Base-by-base conservation (phyloP, 1,140 invertebrate species). In the Drosophila kikkawai region DNA sequence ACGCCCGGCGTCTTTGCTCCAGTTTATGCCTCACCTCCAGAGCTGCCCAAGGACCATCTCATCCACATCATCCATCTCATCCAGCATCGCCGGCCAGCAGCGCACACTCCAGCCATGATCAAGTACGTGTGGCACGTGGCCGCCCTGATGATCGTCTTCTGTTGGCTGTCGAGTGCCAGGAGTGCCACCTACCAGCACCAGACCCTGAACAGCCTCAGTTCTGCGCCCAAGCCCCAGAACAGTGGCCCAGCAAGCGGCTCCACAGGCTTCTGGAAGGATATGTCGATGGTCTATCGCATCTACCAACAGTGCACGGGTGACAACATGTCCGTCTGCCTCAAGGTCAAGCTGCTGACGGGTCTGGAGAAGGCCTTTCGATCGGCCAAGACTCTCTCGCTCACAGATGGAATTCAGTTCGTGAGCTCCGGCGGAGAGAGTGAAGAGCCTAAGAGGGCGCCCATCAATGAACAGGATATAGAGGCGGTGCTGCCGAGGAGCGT, bases 241-340 rank as follows among this genome's bases (percentile, higher is more conserved):
- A 37, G 45, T 5, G 55, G 8, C 41, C 47, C 59, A 11, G 65
- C n/a, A 6, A 17, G 34, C 26, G 56, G 71, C 7, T 53, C 86
- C 8, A 19, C 61, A 3, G 59, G 81, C 19, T 57, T 92, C 48
- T 92, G 91, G 91, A 92, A 91, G 60, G 91, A 92, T 41, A 65
- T 92, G 47, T 91, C 91, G 12, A 37, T 91, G 57, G 75, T 92
- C 6, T 92, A 91, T 55, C 84, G 88, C 45, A 93, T 96, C 66
- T 97, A 97, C 92, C 96, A 96, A 90, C 96, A 97, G 71, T 97
- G 96, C 93, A 94, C 95, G 29, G 95, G 94, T 6, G 93, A 94
- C 32, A 96, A 96, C 55, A 83, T 97, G 15, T 95, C 95, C 51
- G 95, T 95, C 22, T 97, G 96, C 77, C 93, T 97, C 6, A 97